Evolutionary conservation across 2,113 vertebrate genomes (phyloP).

Genomic region (pig (Sus scrofa)): T2T-Sscrofa CM000822.6:78649001-78649500

Average conservation of each 20-base stretch:
- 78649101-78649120: accelerated
- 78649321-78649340: background rate
- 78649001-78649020: background rate
- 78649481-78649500: background rate
- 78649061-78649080: background rate
- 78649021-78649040: background rate
- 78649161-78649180: background rate
- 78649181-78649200: accelerated
- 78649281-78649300: background rate
- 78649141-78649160: accelerated
- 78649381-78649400: background rate
- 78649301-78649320: background rate
- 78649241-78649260: background rate
- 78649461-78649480: background rate
- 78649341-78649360: background rate
- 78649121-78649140: too few relatives aligned
- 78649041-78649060: background rate
- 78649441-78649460: background rate
- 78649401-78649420: background rate
- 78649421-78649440: background rate
- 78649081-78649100: background rate
- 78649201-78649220: accelerated
- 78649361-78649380: background rate
- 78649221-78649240: background rate
- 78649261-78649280: background rate